These are phyloP conservation scores for Craterocephalus amniculus DNA, from an alignment of 2,797 vertebrate genomes.

Conservation along the genomic window DNA sequence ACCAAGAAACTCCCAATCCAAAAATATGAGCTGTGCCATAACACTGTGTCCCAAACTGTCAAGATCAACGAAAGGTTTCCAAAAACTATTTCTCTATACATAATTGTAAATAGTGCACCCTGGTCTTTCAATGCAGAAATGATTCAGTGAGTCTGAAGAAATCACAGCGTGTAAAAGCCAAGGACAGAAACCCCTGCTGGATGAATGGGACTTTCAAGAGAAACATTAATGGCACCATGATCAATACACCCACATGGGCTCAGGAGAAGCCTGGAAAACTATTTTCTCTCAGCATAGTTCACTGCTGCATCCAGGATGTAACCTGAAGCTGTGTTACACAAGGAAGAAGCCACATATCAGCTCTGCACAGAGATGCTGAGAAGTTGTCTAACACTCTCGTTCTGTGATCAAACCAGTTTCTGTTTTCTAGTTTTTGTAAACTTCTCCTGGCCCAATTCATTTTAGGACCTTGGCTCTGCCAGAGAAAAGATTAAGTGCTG, in stretches of 20 bases:
- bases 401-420: neutral
- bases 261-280: neutral
- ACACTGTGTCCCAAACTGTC: neutral
- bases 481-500: too few species aligned
- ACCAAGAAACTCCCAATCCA: neutral
- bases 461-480: too few species aligned
- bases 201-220: neutral
- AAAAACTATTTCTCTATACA: neutral
- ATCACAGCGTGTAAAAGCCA: neutral
- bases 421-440: neutral
- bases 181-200: neutral
- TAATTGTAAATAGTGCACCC: neutral
- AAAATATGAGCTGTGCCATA: neutral
- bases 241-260: neutral
- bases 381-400: neutral
- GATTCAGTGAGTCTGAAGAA: neutral
- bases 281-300: neutral
- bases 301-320: neutral
- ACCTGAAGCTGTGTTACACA: neutral
- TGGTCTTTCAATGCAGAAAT: neutral
- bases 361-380: neutral
- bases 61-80: neutral
- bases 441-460: neutral
- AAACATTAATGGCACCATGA: too few species aligned
- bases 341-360: neutral